Conservation (phyloP, 2,113 vertebrate species). For the Euleptes europaea region DNA sequence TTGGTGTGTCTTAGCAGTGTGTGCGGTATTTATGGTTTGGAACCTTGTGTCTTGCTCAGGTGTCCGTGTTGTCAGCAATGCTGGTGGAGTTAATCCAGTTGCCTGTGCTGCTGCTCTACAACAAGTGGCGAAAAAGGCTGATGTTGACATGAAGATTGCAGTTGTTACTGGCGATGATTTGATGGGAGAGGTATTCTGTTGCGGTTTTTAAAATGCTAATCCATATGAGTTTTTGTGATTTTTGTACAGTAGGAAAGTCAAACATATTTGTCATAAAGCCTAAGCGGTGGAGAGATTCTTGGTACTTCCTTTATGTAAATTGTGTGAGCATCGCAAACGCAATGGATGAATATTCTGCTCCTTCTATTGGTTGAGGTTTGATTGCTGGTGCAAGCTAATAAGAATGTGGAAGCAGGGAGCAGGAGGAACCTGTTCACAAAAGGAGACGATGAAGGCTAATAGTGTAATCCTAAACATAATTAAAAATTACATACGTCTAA, state of each 20-base stretch:
- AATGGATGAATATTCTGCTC: not conserved
- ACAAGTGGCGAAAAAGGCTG: slow-evolving; percentile 80
- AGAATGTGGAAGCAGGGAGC: not conserved
- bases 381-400: not conserved
- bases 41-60: slow-evolving; percentile 66
- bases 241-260: not conserved
- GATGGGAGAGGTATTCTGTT: slow-evolving; percentile 76
- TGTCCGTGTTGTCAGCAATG: slow-evolving; percentile 86
- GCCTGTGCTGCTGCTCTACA: slow-evolving; percentile 81
- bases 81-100: slow-evolving; percentile 84
- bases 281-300: not conserved
- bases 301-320: not conserved
- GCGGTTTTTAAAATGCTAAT: not conserved
- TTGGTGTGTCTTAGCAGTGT: not conserved
- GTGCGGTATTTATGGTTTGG: not conserved
- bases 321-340: not conserved
- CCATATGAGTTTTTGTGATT: not conserved
- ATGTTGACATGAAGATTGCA: slow-evolving; percentile 83
- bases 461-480: not conserved
- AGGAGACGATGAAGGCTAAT: not conserved
- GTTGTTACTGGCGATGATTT: slow-evolving; percentile 89
- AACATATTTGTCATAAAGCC: not conserved
- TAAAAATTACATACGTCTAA: too few species aligned
- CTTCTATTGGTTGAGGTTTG: not conserved
- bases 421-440: not conserved